These are phyloP conservation scores for Brenthis ino DNA, from an alignment of 2,888 invertebrate species.

Conservation along the genomic window DNA sequence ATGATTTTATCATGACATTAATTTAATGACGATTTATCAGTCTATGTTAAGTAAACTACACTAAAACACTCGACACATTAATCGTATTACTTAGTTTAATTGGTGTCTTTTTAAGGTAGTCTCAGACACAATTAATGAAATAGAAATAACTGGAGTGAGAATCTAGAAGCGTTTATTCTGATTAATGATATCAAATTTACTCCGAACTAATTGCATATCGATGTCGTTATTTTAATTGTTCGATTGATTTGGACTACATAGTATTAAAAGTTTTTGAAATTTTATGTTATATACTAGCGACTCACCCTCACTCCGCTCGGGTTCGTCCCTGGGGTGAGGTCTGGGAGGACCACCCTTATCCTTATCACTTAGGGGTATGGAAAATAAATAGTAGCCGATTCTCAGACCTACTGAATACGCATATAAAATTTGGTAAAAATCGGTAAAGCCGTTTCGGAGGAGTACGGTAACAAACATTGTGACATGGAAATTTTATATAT, in stretches of 20 bases:
- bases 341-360: no score
- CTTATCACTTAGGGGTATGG: no score
- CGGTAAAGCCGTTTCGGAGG: no score
- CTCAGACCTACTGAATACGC: no score
- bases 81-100: conserved; percentile 68
- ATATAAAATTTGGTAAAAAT: no score
- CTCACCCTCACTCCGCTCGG: no score
- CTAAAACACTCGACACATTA: conserved; percentile 59
- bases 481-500: no score
- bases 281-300: background rate
- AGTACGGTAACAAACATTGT: no score
- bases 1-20: conserved; percentile 54
- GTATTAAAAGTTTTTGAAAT: background rate
- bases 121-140: conserved; percentile 68
- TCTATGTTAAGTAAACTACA: conserved; percentile 54
- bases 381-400: no score
- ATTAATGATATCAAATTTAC: conserved; percentile 54
- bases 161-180: conserved; percentile 53
- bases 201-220: conserved; percentile 19
- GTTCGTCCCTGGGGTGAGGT: no score
- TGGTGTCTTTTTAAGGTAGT: conserved; percentile 57
- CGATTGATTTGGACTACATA: background rate
- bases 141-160: conserved; percentile 61
- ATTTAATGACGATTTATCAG: conserved; percentile 62
- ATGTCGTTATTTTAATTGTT: conserved; percentile 16